Base-by-base conservation (phyloP, 2,888 invertebrate species). In the Onthophagus sagittarius region DNA sequence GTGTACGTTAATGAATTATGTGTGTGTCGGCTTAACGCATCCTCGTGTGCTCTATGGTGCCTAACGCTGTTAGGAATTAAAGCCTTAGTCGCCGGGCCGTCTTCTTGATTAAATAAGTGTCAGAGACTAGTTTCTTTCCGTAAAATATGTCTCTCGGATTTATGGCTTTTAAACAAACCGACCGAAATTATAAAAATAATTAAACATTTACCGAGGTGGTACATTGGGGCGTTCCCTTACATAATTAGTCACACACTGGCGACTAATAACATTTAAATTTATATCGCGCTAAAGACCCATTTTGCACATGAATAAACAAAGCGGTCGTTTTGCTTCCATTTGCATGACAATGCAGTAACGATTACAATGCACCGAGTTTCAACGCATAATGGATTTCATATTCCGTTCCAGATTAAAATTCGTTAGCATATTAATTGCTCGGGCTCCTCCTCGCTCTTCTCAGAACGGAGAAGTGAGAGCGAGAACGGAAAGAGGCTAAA, bases 1-100 rank as follows among this genome's bases (percentile, higher is more conserved):
- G 80, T 78, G 78, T 79, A 79, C 78, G 77, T 81, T 81, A 81
- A 83, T 83, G 82, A 83, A 83, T 82, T 81, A 83, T 82, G 80
- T 80, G 77, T 79, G 79, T 81, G 81, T 83, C 81, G 78, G 76
- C 79, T 79, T 78, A 79, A 78, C 75, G 79, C 78, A 76, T 77
- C 78, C 77, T 77, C 78, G 77, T 53, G 39, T 53, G 39, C 39
- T 53, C 39, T 53, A 53, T 53, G 39, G 39, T 53, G 11, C 39
- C 39, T 53, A 53, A 53, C 11, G 39, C 39, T 53, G 39, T 53
- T 53, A 53, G 39, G 39, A 53, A 53, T 53, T 53, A 53, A 53
- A 53, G 39, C 39, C 39, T 53, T 53, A 53, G 39, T 53, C 39
- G 39, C 39, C 64, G 64, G 9, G n/a, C 64, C 64, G 64, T 23